phyloP scores from a whole-genome alignment of 1,140 invertebrate genomes.

The Drosophila teissieri region DNA sequence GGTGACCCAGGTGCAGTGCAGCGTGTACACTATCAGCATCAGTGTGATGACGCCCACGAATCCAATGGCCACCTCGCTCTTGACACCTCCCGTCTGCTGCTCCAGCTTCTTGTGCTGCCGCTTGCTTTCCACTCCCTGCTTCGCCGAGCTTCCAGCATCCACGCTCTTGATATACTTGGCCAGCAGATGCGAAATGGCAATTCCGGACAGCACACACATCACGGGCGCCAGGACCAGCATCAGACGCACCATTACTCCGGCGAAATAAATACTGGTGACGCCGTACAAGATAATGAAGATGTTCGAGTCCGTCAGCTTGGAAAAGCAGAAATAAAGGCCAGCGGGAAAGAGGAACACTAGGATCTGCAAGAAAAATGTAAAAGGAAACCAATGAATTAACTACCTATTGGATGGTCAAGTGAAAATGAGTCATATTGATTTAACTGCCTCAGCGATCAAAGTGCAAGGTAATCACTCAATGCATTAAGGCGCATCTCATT shows the following conservation, averaged over 20 bases:
- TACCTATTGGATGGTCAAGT: neutral
- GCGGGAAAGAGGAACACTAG: slow-evolving; percentile 97
- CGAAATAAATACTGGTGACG: slow-evolving; percentile 99
- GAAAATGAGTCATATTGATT: neutral
- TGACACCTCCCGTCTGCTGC: slow-evolving; percentile 93
- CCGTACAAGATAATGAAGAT: slow-evolving; percentile 99
- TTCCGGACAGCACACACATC: slow-evolving; percentile 98
- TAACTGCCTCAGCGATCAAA: slow-evolving; percentile 83
- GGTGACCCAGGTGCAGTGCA: slow-evolving; percentile 99
- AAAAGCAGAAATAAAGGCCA: slow-evolving; percentile 98
- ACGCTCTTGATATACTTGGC: slow-evolving; percentile 96
- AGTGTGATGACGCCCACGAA: slow-evolving; percentile 94
- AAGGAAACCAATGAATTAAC: slow-evolving; percentile 2
- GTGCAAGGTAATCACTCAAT: slow-evolving; percentile 80
- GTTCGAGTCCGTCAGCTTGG: slow-evolving; percentile 96
- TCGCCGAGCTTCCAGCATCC: slow-evolving; percentile 85
- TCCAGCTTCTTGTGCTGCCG: slow-evolving; percentile 89
- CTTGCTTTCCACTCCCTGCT: slow-evolving; percentile 75
- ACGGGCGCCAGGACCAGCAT: slow-evolving; percentile 99
- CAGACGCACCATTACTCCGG: slow-evolving; percentile 98
- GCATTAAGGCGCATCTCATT: slow-evolving; percentile 82
- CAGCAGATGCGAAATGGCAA: slow-evolving; percentile 95
- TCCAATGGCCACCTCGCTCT: slow-evolving; percentile 94
- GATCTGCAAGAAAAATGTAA: slow-evolving; percentile 86
- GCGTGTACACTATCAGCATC: slow-evolving; percentile 95